Evolutionary conservation across 1,140 invertebrate genomes (phyloP).

Genomic region (Rhopalosiphum maidis): DNA sequence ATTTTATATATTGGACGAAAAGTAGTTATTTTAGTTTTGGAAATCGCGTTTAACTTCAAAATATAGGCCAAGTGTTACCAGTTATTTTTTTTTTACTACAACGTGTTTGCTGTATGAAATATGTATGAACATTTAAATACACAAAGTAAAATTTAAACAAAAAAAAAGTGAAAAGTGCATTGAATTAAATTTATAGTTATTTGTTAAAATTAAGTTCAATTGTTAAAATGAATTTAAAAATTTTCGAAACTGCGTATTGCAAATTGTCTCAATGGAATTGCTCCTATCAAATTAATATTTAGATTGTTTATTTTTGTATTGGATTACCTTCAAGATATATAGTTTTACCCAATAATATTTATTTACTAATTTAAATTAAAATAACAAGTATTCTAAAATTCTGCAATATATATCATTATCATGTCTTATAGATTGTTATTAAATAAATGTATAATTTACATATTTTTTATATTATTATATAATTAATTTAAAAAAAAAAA

Average conservation of each 20-base stretch:
- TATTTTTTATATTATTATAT: neutral
- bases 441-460: neutral
- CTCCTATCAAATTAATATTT: neutral
- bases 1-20: slow-evolving; percentile 25
- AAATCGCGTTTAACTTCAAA: slow-evolving; percentile 25
- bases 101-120: neutral
- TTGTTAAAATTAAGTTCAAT: neutral
- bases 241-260: neutral
- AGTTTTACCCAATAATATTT: neutral
- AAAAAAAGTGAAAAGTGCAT: neutral
- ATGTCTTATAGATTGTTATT: neutral
- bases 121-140: neutral
- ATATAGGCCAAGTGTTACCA: slow-evolving; percentile 42
- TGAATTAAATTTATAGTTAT: neutral
- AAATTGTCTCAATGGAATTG: neutral
- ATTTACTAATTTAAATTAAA: neutral
- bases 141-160: slow-evolving; percentile 13
- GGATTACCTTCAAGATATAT: neutral
- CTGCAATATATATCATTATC: neutral
- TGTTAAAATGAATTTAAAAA: neutral
- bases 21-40: slow-evolving; percentile 31
- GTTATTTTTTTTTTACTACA: slow-evolving; percentile 11
- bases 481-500: neutral
- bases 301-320: neutral
- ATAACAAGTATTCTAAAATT: neutral